Conservation (phyloP, 2,113 vertebrate species). For the Ictalurus punctatus region DNA sequence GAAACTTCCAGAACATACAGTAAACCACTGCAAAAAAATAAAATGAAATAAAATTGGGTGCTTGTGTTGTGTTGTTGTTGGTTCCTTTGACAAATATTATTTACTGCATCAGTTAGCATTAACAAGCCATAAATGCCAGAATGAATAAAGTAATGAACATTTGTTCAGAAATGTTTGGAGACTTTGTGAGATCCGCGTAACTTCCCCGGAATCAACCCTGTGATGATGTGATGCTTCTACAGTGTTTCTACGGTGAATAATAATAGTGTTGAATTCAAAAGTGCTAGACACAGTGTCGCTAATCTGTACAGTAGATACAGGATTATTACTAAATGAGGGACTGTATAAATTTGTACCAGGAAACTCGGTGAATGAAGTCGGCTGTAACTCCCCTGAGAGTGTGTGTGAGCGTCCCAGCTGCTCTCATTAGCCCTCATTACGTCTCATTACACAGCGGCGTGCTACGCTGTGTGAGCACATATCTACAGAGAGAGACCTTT, state of each 20-base stretch:
- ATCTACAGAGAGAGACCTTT: conserved; percentile 72
- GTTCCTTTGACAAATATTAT: neutral
- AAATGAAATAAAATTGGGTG: neutral
- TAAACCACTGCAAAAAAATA: neutral
- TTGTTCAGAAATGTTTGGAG: neutral
- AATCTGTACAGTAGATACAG: conserved; percentile 2
- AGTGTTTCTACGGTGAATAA: neutral
- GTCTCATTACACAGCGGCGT: conserved; percentile 56
- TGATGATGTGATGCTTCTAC: neutral
- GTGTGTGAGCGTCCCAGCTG: conserved; percentile 48
- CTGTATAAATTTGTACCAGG: neutral
- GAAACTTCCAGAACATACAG: neutral
- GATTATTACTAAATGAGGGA: neutral
- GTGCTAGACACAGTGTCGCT: neutral
- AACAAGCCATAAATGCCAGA: neutral
- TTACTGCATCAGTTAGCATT: neutral
- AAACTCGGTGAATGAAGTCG: conserved; percentile 14
- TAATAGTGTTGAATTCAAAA: neutral
- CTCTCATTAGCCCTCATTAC: conserved; percentile 58
- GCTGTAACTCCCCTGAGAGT: conserved; percentile 42
- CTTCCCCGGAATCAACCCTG: neutral
- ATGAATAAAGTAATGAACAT: neutral
- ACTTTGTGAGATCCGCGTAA: neutral
- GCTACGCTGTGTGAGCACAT: conserved; percentile 57
- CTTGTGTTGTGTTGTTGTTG: neutral